Evolutionary conservation across 2,888 invertebrate genomes (phyloP).

Genomic region (Halictus ligatus): DNA sequence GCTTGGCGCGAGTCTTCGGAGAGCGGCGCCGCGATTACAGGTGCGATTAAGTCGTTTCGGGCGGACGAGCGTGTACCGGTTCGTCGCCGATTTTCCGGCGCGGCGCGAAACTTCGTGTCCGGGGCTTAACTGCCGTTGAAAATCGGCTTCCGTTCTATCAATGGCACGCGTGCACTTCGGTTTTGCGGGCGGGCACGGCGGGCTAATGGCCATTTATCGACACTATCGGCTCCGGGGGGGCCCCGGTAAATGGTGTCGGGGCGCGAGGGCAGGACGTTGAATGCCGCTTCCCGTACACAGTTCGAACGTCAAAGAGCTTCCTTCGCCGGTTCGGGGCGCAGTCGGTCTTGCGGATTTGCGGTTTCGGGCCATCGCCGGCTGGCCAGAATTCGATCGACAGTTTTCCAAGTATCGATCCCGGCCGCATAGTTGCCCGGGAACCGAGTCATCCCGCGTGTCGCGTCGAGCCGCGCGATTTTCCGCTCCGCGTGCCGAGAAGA

Average conservation of each 20-base stretch:
- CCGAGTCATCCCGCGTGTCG: not conserved
- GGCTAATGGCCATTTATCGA: slow-evolving; percentile 76
- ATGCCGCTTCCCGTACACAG: slow-evolving; percentile 63
- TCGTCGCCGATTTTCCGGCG: slow-evolving; percentile 38
- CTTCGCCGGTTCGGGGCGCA: slow-evolving; percentile 50
- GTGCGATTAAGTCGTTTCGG: slow-evolving; percentile 14
- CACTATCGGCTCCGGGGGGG: slow-evolving; percentile 63
- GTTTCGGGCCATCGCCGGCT: slow-evolving; percentile 57
- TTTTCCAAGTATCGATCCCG: slow-evolving; percentile 55
- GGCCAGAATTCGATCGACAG: slow-evolving; percentile 57
- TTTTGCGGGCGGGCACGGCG: slow-evolving; percentile 68
- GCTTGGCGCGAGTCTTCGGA: not conserved
- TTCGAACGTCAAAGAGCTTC: slow-evolving; percentile 66
- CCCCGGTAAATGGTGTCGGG: slow-evolving; percentile 72
- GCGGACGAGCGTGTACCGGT: not conserved
- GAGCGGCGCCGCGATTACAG: not conserved
- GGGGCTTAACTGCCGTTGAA: slow-evolving; percentile 53
- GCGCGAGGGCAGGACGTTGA: slow-evolving; percentile 53
- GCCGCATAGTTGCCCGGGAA: slow-evolving; percentile 26
- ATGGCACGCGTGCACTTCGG: slow-evolving; percentile 62
- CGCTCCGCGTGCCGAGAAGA: not conserved
- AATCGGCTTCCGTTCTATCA: slow-evolving; percentile 69
- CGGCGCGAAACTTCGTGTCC: slow-evolving; percentile 31
- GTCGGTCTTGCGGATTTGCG: slow-evolving; percentile 64
- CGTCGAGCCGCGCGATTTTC: not conserved